Conservation (phyloP, 2,888 invertebrate genomes). For the Himalopsyche japonica region DNA sequence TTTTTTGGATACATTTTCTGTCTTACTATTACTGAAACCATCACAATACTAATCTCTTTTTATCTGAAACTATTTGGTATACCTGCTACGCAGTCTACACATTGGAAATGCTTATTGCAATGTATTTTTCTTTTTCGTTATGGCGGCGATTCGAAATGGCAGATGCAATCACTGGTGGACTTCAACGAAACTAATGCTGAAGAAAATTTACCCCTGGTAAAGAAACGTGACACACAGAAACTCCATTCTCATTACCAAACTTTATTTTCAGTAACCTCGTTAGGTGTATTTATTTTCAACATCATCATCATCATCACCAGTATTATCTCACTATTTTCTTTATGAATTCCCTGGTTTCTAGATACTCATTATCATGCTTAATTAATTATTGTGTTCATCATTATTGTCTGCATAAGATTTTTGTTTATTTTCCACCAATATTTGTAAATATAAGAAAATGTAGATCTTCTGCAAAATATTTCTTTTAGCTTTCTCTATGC, state of each 20-base stretch:
- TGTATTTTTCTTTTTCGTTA: constrained; percentile 44
- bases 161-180: constrained; percentile 88
- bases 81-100: background rate
- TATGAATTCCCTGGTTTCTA: background rate
- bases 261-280: constrained; percentile 13
- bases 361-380: background rate
- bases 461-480: too few relatives aligned
- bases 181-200: constrained; percentile 85
- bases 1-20: background rate
- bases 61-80: background rate
- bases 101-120: constrained; percentile 13
- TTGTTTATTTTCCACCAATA: background rate
- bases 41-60: background rate
- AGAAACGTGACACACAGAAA: constrained; percentile 44
- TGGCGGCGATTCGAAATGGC: constrained; percentile 57
- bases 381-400: background rate
- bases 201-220: constrained; percentile 92
- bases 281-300: constrained; percentile 16
- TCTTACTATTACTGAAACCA: background rate
- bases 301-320: constrained; percentile 29
- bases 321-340: constrained; percentile 5
- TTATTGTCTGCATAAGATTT: background rate
- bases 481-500: too few relatives aligned
- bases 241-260: constrained; percentile 2
- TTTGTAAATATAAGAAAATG: too few relatives aligned